Evolutionary conservation across 1,140 invertebrate genomes (phyloP).

Genomic region (Sycobia sp.): DNA sequence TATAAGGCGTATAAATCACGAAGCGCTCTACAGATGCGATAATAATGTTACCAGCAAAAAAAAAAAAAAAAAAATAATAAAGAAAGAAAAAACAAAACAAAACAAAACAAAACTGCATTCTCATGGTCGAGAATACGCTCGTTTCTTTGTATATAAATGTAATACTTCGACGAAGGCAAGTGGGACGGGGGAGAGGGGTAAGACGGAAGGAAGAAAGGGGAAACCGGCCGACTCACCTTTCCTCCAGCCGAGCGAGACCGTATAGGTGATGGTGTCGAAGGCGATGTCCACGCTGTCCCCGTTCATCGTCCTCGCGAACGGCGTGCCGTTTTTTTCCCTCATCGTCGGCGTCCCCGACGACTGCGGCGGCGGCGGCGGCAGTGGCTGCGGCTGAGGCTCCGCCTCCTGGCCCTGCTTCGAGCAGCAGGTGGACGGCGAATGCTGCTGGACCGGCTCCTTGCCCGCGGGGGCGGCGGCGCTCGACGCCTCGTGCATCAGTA

Average conservation of each 20-base stretch:
- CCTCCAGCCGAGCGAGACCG: constrained; percentile 70
- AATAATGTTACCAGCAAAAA: no score
- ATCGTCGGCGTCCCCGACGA: not conserved
- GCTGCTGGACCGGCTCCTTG: not conserved
- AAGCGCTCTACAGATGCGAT: no score
- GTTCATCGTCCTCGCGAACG: constrained; percentile 27
- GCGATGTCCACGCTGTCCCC: constrained; percentile 70
- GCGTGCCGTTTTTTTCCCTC: not conserved
- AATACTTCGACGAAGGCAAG: no score
- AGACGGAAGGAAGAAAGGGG: no score
- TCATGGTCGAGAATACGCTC: no score
- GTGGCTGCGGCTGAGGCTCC: not conserved
- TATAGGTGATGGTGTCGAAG: constrained; percentile 73
- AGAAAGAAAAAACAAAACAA: no score
- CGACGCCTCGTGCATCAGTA: constrained; percentile 55
- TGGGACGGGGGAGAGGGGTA: no score
- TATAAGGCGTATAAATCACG: no score
- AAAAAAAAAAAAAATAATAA: no score
- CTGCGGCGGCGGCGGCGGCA: not conserved
- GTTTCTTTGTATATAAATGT: no score
- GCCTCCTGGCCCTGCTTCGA: not conserved
- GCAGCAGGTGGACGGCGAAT: not conserved
- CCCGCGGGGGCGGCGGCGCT: not conserved
- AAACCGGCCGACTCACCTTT: no score
- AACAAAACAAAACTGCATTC: no score